Evolutionary conservation across 2,113 vertebrate species (phyloP).

Genomic region (Neopipo cinnamomea): DNA sequence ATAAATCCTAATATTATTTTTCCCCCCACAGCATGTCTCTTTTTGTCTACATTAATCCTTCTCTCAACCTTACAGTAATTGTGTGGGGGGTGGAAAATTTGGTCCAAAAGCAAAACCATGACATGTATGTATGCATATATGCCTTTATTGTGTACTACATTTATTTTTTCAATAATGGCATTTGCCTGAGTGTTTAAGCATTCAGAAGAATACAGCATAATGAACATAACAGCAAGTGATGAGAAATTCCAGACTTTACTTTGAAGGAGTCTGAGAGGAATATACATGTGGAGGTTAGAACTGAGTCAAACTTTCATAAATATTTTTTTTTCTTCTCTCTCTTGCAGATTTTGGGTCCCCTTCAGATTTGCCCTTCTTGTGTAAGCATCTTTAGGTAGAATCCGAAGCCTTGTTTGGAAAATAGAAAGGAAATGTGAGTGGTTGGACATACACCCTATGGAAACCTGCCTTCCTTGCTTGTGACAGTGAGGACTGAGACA

Average conservation of each 20-base stretch:
- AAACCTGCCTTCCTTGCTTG: background rate
- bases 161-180: background rate
- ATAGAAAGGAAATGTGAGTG: background rate
- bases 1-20: no score
- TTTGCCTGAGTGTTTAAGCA: background rate
- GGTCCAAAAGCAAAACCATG: no score
- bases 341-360: rapidly evolving
- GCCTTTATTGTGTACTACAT: background rate
- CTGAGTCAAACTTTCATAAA: background rate
- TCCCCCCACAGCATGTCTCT: no score
- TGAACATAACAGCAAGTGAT: rapidly evolving
- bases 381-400: background rate
- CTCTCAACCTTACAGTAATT: no score
- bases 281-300: rapidly evolving
- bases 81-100: no score
- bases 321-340: background rate
- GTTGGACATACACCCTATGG: background rate
- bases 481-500: background rate
- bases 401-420: background rate
- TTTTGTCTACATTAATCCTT: no score
- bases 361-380: background rate
- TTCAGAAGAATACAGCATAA: background rate
- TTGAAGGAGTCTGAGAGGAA: background rate
- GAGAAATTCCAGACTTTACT: background rate
- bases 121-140: background rate